Evolutionary conservation across 2,113 vertebrate genomes (phyloP), one percentile per base, ranked within the genome.

Genomic region (Pampusana beccarii): DNA sequence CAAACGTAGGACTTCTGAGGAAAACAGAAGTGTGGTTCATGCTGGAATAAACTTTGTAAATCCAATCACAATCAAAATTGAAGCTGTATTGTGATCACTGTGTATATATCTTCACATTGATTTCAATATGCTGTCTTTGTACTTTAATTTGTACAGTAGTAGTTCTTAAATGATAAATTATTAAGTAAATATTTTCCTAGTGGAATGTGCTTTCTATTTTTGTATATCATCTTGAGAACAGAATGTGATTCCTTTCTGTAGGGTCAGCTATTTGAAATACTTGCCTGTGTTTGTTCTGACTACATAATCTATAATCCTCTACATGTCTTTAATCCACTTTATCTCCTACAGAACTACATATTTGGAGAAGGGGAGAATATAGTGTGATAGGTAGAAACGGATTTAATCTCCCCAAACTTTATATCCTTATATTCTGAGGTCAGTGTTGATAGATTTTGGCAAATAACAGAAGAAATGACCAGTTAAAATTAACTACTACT

Each of bases 121-220:
- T 86, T 94, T 90, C 50, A 71, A 0, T 78, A 5, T 58, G 13
- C 64, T 95, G 51, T 40, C 72, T 84, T 86, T 50, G 38, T 93
- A 38, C 88, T 94, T 94, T 57, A 67, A 60, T 92, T 93, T 86
- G 58, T 93, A 79, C 48, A 86, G 57, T 93, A 89, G 86, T 93
- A 86, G 73, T 93, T 86, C 91, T 91, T 86, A 88, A 95, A 87
- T 93, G 93, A 93, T 96, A 92, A 95, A 96, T 97, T 95, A 94
- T 93, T 92, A 92, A 93, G 92, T 94, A 96, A 96, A 95, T 91
- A 94, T 91, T 95, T 95, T 91, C 88, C 53, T 92, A 73, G 72
- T 72, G 72, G 92, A 95, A 96, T 94, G 88, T 88, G 80, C 86
- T 90, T 97, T 96, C 96, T 97, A 96, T 97, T 96, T 96, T 92